These are phyloP conservation scores for Diglossa cyanea DNA, from an alignment of 2,797 vertebrate genomes.

Conservation along the genomic window DNA sequence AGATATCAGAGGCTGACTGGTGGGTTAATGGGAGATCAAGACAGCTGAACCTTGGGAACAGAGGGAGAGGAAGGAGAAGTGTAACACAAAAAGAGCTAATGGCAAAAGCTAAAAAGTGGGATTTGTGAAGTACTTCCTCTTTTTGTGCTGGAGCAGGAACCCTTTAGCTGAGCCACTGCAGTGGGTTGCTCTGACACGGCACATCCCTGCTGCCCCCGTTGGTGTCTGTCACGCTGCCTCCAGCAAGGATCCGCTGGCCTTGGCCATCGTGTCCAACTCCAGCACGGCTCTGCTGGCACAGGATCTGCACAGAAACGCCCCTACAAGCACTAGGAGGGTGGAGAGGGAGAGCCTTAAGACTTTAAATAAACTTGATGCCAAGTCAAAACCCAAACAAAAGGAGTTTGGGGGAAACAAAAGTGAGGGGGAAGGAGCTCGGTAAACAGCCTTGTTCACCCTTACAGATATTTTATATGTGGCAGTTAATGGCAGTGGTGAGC, in stretches of 20 bases:
- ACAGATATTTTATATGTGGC: background rate
- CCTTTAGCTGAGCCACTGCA: background rate
- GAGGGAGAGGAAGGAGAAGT: background rate
- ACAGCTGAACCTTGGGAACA: background rate
- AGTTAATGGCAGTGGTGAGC: background rate
- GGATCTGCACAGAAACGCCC: background rate
- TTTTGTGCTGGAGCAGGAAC: background rate
- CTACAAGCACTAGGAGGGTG: background rate
- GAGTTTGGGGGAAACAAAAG: too few relatives aligned
- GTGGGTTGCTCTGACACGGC: background rate
- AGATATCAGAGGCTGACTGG: background rate
- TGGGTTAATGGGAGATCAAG: background rate
- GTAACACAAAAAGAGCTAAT: background rate
- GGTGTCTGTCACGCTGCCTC: accelerated
- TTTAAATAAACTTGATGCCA: slow-evolving; percentile 15
- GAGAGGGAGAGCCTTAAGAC: background rate
- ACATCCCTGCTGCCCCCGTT: accelerated
- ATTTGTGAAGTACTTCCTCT: background rate
- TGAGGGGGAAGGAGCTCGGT: background rate
- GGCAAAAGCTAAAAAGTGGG: background rate
- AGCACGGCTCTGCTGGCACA: accelerated
- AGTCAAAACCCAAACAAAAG: slow-evolving; percentile 30
- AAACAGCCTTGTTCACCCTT: background rate
- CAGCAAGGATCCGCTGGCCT: accelerated
- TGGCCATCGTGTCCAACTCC: accelerated